A percentile compares a stretch with the other conserved stretches of the same genome.
These are phyloP conservation scores for Epinotia demarniana DNA, from an alignment of 2,888 invertebrate genomes.

Conservation along the genomic window DNA sequence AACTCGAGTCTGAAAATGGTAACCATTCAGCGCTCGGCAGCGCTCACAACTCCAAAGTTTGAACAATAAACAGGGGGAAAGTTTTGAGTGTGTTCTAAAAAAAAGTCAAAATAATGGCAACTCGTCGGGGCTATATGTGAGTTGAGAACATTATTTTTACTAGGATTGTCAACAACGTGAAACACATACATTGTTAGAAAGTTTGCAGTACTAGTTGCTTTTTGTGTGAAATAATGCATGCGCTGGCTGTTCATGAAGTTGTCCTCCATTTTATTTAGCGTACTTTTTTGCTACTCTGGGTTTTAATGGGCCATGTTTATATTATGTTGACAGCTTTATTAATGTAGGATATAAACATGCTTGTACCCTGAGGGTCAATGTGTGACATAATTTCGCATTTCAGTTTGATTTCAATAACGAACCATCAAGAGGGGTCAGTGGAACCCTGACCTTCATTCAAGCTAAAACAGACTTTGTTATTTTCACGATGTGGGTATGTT, in stretches of 20 bases:
- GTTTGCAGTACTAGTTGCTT: constrained; percentile 19
- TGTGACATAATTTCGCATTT: too few species aligned
- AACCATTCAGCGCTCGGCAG: neutral
- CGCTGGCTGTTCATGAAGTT: neutral
- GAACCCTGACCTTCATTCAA: too few species aligned
- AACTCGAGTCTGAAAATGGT: constrained; percentile 1
- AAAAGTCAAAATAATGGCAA: constrained; percentile 46
- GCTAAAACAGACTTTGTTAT: too few species aligned
- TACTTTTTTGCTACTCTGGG: neutral
- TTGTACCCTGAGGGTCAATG: too few species aligned
- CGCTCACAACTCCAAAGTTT: constrained; percentile 45
- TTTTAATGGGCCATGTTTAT: too few species aligned
- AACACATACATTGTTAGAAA: constrained; percentile 41
- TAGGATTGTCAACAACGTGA: constrained; percentile 37
- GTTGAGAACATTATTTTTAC: constrained; percentile 43
- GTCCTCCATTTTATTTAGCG: neutral
- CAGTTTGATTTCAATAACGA: too few species aligned
- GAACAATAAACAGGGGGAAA: constrained; percentile 53
- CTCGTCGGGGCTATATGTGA: constrained; percentile 38
- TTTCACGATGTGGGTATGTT: too few species aligned
- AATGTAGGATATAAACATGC: too few species aligned
- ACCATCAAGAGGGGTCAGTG: too few species aligned
- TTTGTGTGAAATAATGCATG: constrained; percentile 14
- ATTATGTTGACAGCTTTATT: too few species aligned
- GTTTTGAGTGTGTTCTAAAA: constrained; percentile 60